A percentile compares a stretch with the other conserved stretches of the same genome.
Conservation (phyloP, 2,888 invertebrate genomes). For the Pantelozetes paolii region DNA sequence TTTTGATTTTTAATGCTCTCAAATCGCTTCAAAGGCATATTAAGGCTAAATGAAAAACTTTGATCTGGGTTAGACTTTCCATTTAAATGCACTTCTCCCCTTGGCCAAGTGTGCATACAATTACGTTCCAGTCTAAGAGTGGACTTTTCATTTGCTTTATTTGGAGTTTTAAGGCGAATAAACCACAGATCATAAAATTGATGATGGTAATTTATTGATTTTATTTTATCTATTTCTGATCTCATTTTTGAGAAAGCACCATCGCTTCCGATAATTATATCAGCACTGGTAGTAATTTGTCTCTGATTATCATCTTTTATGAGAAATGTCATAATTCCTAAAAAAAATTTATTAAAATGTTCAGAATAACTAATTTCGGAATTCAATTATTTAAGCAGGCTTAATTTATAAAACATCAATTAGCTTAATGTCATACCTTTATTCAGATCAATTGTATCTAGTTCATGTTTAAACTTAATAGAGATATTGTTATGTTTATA, state of each 20-base stretch:
- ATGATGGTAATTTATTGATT: constrained; percentile 72
- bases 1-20: constrained; percentile 60
- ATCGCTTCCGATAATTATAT: constrained; percentile 87
- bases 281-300: constrained; percentile 59
- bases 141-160: constrained; percentile 52
- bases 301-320: constrained; percentile 59
- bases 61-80: constrained; percentile 95
- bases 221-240: constrained; percentile 71
- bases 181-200: constrained; percentile 94
- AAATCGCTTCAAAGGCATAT: constrained; percentile 84
- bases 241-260: constrained; percentile 88
- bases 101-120: constrained; percentile 94
- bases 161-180: constrained; percentile 80
- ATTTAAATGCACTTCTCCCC: constrained; percentile 91
- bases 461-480: constrained; percentile 76
- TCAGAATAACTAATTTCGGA: no score
- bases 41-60: constrained; percentile 91
- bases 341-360: neutral
- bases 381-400: no score
- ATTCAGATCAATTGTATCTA: constrained; percentile 61
- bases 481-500: constrained; percentile 69
- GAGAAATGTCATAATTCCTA: constrained; percentile 48
- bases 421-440: constrained; percentile 57
- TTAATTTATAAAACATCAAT: neutral
- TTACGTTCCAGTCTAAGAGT: constrained; percentile 80